Evolutionary conservation across 1,140 invertebrate species (phyloP).

Genomic region (Pogonognathellus flavescens): DNA sequence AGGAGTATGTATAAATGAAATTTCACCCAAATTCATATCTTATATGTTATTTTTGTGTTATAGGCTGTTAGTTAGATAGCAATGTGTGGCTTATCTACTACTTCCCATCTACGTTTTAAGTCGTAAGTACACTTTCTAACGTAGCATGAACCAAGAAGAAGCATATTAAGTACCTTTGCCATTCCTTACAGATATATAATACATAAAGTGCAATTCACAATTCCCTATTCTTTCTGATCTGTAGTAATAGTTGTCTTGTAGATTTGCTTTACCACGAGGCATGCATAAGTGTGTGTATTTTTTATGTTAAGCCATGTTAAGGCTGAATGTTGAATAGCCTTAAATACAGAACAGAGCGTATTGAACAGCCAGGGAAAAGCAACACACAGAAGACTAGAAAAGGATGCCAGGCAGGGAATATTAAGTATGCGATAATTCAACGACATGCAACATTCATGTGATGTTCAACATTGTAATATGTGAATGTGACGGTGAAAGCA

Average conservation of each 20-base stretch:
- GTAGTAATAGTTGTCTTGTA: conserved; percentile 15
- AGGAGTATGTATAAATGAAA: too few species aligned
- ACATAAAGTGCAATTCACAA: too few species aligned
- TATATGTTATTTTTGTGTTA: too few species aligned
- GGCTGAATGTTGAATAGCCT: neutral
- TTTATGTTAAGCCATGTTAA: neutral
- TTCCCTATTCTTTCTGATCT: neutral
- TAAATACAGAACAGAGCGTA: neutral
- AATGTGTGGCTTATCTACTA: too few species aligned
- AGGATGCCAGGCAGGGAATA: conserved; percentile 26
- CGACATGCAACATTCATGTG: conserved; percentile 46
- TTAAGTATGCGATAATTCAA: conserved; percentile 46
- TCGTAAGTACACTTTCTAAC: too few species aligned
- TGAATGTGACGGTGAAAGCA: conserved; percentile 1
- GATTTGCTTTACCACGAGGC: neutral
- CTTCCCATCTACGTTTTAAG: too few species aligned
- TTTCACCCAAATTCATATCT: too few species aligned
- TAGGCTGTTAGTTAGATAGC: too few species aligned
- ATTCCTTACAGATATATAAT: too few species aligned
- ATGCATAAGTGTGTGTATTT: neutral
- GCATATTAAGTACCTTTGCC: too few species aligned
- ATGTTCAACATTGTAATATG: conserved; percentile 15
- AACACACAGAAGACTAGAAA: neutral
- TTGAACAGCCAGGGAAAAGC: neutral
- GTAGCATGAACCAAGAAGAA: too few species aligned